Percentiles rank a stretch among this genome's conserved stretches.
Conservation (phyloP, 2,797 vertebrate species). For the Meda fulgida region DNA sequence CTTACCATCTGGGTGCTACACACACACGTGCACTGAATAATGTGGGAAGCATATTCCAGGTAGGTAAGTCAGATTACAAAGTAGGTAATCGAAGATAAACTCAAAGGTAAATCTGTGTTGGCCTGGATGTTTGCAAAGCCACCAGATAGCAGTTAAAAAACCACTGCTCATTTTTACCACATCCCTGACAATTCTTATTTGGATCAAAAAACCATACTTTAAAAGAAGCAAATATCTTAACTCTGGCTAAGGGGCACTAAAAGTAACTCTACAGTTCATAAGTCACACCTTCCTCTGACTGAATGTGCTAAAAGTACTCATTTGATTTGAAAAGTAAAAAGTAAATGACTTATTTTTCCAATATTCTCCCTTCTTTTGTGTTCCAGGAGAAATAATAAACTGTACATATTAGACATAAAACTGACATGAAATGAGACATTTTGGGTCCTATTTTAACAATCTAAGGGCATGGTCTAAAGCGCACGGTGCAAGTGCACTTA, state of each 20-base stretch:
- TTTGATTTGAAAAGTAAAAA: neutral
- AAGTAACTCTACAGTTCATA: neutral
- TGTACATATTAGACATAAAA: neutral
- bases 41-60: slow-evolving; percentile 57
- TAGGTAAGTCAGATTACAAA: slow-evolving; percentile 64
- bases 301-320: neutral
- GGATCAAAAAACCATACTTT: neutral
- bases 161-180: slow-evolving; percentile 56
- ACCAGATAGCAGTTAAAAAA: slow-evolving; percentile 64
- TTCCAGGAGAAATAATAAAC: neutral
- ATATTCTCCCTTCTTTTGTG: neutral
- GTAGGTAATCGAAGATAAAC: slow-evolving; percentile 67
- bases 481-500: too few species aligned
- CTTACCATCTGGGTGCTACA: slow-evolving; percentile 68
- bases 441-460: too few species aligned
- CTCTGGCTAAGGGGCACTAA: neutral
- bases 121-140: slow-evolving; percentile 60
- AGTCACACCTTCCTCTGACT: too few species aligned
- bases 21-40: slow-evolving; percentile 44
- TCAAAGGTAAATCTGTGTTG: slow-evolving; percentile 46
- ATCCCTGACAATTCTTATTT: slow-evolving; percentile 34
- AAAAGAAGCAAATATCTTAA: neutral
- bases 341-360: neutral
- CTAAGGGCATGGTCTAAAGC: too few species aligned
- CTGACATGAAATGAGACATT: neutral